phyloP scores from a whole-genome alignment of 2,888 invertebrate genomes.

The Acrocera orbiculus region DNA sequence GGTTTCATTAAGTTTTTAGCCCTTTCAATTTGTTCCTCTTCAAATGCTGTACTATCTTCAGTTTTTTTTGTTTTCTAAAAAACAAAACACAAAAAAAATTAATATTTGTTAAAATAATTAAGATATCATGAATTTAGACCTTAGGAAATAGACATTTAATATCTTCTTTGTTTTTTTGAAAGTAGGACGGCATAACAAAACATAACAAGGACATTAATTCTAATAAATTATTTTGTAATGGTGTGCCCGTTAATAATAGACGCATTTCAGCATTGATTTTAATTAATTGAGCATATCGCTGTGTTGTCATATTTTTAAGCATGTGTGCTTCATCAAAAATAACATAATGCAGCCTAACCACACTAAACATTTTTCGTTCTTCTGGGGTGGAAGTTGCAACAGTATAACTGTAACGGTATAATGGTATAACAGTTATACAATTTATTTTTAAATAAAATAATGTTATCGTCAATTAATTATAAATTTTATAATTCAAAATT shows the following conservation, averaged over 20 bases:
- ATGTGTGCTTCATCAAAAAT: slow-evolving; percentile 96
- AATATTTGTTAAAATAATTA: too few species aligned
- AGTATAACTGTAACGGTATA: slow-evolving; percentile 24
- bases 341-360: slow-evolving; percentile 77
- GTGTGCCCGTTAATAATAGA: slow-evolving; percentile 84
- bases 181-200: slow-evolving; percentile 93
- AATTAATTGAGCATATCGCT: slow-evolving; percentile 73
- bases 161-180: slow-evolving; percentile 71
- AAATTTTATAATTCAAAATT: not conserved
- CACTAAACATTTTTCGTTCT: slow-evolving; percentile 77
- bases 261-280: slow-evolving; percentile 75
- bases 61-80: slow-evolving; percentile 29
- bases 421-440: not conserved
- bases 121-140: slow-evolving; percentile 36
- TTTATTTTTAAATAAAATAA: not conserved
- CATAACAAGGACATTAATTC: slow-evolving; percentile 90
- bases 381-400: slow-evolving; percentile 56
- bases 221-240: slow-evolving; percentile 86
- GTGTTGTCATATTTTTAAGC: slow-evolving; percentile 93
- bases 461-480: not conserved
- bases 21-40: slow-evolving; percentile 73
- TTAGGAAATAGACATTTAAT: slow-evolving; percentile 76
- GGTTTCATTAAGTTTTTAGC: slow-evolving; percentile 95
- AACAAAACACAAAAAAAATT: slow-evolving; percentile 3
- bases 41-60: slow-evolving; percentile 59